Base-by-base conservation (phyloP, 2,888 invertebrate genomes). In the Andricus curvator region DNA sequence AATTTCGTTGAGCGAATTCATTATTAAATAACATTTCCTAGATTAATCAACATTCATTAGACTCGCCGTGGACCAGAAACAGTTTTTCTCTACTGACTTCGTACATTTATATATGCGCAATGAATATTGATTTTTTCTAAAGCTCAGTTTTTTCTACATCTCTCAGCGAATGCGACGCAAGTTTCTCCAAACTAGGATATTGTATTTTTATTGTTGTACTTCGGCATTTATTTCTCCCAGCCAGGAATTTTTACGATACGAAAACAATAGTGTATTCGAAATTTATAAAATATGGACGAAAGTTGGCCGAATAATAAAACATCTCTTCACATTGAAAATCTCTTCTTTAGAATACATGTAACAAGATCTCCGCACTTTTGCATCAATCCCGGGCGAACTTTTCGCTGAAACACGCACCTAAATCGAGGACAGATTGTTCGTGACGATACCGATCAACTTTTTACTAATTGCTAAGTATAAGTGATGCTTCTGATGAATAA, bases 401-500 rank as follows among this genome's bases (percentile, higher is more conserved):
- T 83, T 86, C 81, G 88, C 86, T 86, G 86, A 77, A 70, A 87
- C 84, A 85, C 83, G 83, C 87, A 88, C 86, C 86, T 86, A 87
- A 88, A 89, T 86, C 87, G 86, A 89, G 88, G 88, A 85, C 88
- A 86, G 85, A 86, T 89, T 89, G 88, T 89, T 91, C 89, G 86
- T 88, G 87, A 90, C 86, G 84, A 88, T 87, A 86, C 83, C 80
- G 88, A 89, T 86, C 84, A 90, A 87, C 88, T 92, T 92, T 92
- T 92, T 91, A 91, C 88, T 90, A 87, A 89, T 88, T 88, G 88
- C 86, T 82, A 85, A 84, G 85, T 87, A 87, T 88, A 88, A 87
- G 86, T 85, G 85, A 90, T 88, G 91, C 89, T 91, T 91, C 88
- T 90, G 89, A 86, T 89, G 86, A 90, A 89, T 89, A 89, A 91